A percentile compares a stretch with the other conserved stretches of the same genome.
These are phyloP conservation scores for Pituophis catenifer DNA, from an alignment of 2,113 vertebrate species.

Conservation along the genomic window DNA sequence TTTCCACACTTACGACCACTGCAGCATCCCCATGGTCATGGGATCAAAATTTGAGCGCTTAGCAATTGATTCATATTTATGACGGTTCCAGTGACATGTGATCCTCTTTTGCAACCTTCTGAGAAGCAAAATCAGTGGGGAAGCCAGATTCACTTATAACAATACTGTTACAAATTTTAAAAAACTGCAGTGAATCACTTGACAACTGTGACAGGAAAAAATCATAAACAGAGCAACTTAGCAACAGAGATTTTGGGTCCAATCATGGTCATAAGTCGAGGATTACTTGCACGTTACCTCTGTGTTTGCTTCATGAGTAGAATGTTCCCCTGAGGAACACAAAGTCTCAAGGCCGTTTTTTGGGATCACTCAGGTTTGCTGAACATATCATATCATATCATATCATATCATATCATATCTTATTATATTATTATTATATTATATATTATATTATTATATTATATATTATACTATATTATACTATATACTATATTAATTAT, in stretches of 20 bases:
- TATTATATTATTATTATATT: too few relatives aligned
- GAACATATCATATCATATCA: not conserved
- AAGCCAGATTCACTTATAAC: not conserved
- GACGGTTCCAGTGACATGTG: not conserved
- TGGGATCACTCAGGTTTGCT: not conserved
- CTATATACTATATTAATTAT: too few relatives aligned
- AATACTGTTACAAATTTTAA: not conserved
- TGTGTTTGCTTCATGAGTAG: not conserved
- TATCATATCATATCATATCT: too few relatives aligned
- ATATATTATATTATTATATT: too few relatives aligned
- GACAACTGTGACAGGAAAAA: too few relatives aligned
- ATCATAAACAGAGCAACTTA: not conserved
- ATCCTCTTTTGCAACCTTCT: not conserved
- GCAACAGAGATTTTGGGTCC: not conserved
- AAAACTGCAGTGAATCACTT: too few relatives aligned
- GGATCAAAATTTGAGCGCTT: not conserved
- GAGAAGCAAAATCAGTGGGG: not conserved
- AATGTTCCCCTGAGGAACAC: not conserved
- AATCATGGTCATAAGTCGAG: not conserved
- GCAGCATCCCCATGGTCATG: not conserved
- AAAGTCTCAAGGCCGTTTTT: not conserved
- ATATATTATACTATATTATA: too few relatives aligned
- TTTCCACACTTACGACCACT: not conserved
- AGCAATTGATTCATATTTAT: not conserved
- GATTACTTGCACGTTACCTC: not conserved